phyloP scores from a whole-genome alignment of 1,140 invertebrate genomes.

The Drosophila willistoni region DNA sequence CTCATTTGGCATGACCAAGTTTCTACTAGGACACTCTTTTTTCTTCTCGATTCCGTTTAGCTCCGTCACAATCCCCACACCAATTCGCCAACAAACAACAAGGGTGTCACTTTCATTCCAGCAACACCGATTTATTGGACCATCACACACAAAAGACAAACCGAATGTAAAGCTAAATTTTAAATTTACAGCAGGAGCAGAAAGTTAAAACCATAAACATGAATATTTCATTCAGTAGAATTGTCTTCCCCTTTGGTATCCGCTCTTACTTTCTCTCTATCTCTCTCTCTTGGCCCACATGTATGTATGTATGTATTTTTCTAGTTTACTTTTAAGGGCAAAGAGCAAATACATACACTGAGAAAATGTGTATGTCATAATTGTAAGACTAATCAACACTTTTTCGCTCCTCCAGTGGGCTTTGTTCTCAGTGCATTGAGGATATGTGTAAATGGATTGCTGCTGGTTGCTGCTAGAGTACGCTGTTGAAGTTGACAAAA shows the following conservation, averaged over 20 bases:
- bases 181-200: conserved; percentile 15
- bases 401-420: too few species aligned
- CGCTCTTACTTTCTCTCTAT: too few species aligned
- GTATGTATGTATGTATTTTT: conserved; percentile 47
- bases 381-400: too few species aligned
- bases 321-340: conserved; percentile 53
- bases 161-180: conserved; percentile 32
- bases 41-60: background rate
- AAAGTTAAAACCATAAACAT: conserved; percentile 55
- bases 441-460: conserved; percentile 30
- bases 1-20: background rate
- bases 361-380: conserved; percentile 14
- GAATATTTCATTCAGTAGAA: conserved; percentile 68
- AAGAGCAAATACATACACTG: background rate
- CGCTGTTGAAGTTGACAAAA: too few species aligned
- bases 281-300: conserved; percentile 50
- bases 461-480: too few species aligned
- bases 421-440: too few species aligned
- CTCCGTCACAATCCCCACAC: too few species aligned
- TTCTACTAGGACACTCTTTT: background rate
- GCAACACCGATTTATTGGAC: conserved; percentile 30
- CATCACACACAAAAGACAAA: background rate
- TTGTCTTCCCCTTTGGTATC: conserved; percentile 2
- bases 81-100: background rate
- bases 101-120: background rate